Conservation (phyloP, 2,113 vertebrate species). For the Delphinus delphis region DNA sequence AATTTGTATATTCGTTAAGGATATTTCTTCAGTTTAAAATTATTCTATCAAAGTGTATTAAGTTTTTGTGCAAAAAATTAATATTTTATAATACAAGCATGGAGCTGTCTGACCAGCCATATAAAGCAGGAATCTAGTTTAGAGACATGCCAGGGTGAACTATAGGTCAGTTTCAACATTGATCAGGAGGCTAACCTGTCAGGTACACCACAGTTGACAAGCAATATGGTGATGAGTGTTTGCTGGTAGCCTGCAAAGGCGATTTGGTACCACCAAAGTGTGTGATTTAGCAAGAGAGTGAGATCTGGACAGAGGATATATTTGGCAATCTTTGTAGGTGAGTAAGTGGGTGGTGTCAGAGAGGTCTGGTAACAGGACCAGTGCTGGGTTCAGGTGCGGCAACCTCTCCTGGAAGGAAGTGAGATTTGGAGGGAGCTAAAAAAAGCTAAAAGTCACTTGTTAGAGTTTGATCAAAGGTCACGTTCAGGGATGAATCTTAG, state of each 20-base stretch:
- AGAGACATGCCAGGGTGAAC: neutral
- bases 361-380: neutral
- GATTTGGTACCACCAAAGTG: neutral
- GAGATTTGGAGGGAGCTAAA: neutral
- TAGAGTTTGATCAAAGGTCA: neutral
- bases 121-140: neutral
- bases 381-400: neutral
- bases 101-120: neutral
- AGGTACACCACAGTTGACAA: neutral
- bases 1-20: neutral
- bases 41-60: neutral
- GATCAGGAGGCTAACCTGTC: neutral
- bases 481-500: neutral
- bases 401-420: neutral
- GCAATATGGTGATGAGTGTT: neutral
- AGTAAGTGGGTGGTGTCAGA: neutral
- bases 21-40: neutral
- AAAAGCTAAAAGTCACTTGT: neutral
- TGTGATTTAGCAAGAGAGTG: neutral
- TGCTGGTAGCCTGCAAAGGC: neutral
- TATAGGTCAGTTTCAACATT: neutral
- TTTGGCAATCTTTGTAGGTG: neutral
- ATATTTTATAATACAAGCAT: neutral
- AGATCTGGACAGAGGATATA: neutral
- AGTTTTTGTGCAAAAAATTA: constrained; percentile 25